Evolutionary conservation across 2,113 vertebrate genomes (phyloP).

Genomic region (Eudyptes chrysolophus): DNA sequence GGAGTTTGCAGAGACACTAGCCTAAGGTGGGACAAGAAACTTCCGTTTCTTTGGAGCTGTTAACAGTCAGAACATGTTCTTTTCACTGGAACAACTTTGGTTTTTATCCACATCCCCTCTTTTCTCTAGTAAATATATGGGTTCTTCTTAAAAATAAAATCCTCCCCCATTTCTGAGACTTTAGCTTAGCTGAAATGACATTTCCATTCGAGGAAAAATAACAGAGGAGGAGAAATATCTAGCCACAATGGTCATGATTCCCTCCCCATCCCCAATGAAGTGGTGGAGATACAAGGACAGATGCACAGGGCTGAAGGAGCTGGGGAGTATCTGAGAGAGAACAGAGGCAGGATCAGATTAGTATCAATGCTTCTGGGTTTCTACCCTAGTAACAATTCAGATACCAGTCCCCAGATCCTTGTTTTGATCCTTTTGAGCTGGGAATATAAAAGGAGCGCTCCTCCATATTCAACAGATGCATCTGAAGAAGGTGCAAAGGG

Average conservation of each 20-base stretch:
- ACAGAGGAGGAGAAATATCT: background rate
- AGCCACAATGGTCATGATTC: background rate
- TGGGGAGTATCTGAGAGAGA: background rate
- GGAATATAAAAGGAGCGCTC: background rate
- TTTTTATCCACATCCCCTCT: background rate
- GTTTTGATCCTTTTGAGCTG: slow-evolving; percentile 23
- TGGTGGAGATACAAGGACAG: background rate
- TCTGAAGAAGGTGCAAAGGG: background rate
- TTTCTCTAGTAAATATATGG: background rate
- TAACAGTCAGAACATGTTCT: rapidly evolving
- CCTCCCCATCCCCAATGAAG: background rate
- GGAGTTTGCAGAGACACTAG: background rate
- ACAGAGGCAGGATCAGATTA: background rate
- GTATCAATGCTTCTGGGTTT: background rate
- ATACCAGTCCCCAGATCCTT: background rate
- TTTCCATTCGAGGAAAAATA: background rate
- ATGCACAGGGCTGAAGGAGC: background rate
- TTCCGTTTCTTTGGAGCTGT: background rate
- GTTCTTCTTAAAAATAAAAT: background rate
- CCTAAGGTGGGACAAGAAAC: background rate
- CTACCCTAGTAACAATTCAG: background rate
- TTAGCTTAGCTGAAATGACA: background rate
- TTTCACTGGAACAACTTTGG: background rate
- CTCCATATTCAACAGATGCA: slow-evolving; percentile 20
- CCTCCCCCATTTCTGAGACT: background rate